phyloP scores from a whole-genome alignment of 2,888 invertebrate species.

The Sycophila texana region DNA sequence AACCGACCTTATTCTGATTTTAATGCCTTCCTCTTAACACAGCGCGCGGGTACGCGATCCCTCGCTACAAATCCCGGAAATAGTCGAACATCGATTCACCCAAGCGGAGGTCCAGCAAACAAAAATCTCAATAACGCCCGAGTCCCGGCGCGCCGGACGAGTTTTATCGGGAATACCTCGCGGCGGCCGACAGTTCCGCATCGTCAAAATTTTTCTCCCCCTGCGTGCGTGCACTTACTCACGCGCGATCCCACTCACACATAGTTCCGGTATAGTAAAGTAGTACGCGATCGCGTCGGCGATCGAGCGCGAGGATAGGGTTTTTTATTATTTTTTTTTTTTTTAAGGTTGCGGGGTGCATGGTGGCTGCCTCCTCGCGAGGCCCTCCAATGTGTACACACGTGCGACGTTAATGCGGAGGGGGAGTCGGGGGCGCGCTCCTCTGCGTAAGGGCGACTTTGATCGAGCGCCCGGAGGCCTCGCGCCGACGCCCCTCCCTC shows the following conservation, averaged over 20 bases:
- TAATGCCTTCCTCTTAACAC: no score
- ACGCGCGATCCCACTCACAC: background rate
- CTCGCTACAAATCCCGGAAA: no score
- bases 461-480: slow-evolving; percentile 13
- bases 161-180: background rate
- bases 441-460: background rate
- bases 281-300: slow-evolving; percentile 5
- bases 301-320: slow-evolving; percentile 9
- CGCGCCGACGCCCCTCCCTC: slow-evolving; percentile 7
- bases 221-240: background rate
- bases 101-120: no score
- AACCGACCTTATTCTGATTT: no score
- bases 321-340: background rate
- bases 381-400: slow-evolving; percentile 34
- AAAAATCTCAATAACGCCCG: no score
- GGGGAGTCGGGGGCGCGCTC: background rate
- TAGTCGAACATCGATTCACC: no score
- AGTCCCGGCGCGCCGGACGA: no score
- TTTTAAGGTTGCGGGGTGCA: slow-evolving; percentile 9
- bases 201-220: slow-evolving; percentile 19
- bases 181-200: background rate
- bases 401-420: no score
- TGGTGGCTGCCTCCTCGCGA: slow-evolving; percentile 1
- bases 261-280: background rate
- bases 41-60: no score